phyloP scores from a whole-genome alignment of 1,140 invertebrate genomes.

The Diplogasteroides magnus region DNA sequence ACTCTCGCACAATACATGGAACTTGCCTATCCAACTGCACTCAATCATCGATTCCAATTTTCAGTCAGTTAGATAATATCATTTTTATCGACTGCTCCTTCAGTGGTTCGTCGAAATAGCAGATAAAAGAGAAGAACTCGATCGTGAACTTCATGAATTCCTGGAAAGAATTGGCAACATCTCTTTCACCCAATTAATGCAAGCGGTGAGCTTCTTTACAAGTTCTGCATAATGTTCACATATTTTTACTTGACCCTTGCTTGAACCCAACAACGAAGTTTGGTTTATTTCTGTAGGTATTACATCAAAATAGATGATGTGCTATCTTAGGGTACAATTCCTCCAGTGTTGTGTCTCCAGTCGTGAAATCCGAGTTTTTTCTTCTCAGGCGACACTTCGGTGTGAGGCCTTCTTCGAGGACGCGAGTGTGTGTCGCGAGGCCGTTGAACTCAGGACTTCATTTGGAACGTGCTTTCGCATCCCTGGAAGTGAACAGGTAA shows the following conservation, averaged over 20 bases:
- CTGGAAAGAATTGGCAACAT: constrained; percentile 21
- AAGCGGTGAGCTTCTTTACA: neutral
- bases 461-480: constrained; percentile 40
- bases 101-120: neutral
- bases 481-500: constrained; percentile 29
- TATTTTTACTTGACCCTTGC: neutral
- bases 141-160: constrained; percentile 29
- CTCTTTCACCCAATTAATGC: constrained; percentile 22
- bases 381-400: neutral
- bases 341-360: neutral
- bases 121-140: constrained; percentile 16
- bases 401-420: constrained; percentile 12
- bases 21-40: constrained; percentile 36
- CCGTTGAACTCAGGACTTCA: neutral
- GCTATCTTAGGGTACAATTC: constrained; percentile 1
- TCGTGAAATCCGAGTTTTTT: neutral
- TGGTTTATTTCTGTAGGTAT: constrained; percentile 18
- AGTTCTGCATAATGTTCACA: neutral
- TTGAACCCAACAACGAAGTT: neutral
- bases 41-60: constrained; percentile 35
- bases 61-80: constrained; percentile 12
- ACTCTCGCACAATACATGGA: constrained; percentile 43
- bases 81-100: constrained; percentile 3
- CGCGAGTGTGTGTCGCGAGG: neutral
- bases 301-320: constrained; percentile 39